Percentiles rank a stretch among this genome's conserved stretches.
phyloP scores from a whole-genome alignment of 2,797 vertebrate species.

The Kryptolebias ocellatus region DNA sequence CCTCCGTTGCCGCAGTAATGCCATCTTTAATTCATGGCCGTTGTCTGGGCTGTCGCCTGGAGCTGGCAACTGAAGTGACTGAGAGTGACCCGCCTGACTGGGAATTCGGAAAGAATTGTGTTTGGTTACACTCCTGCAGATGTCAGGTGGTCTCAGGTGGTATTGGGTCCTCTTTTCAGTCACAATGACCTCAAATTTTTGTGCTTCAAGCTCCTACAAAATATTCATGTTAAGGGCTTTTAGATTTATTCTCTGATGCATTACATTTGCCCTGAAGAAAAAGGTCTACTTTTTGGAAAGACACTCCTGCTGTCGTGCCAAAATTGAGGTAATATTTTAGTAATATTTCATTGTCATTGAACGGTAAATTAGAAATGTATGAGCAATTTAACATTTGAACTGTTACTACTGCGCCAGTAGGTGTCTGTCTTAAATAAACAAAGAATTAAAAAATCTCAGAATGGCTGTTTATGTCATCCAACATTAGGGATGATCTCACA shows the following conservation, averaged over 20 bases:
- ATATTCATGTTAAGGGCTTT: slow-evolving; percentile 41
- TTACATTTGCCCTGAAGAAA: not conserved
- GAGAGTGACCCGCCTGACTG: slow-evolving; percentile 59
- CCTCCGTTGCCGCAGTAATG: slow-evolving; percentile 53
- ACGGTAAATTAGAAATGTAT: not conserved
- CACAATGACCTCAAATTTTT: slow-evolving; percentile 33
- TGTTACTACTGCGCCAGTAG: too few species aligned
- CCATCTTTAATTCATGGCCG: slow-evolving; percentile 79
- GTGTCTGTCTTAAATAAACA: not conserved
- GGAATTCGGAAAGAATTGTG: slow-evolving; percentile 56
- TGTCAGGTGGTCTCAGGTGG: slow-evolving; percentile 50
- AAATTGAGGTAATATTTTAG: not conserved
- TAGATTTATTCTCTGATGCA: slow-evolving; percentile 20
- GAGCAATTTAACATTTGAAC: too few species aligned
- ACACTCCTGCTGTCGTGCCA: not conserved
- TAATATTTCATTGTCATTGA: not conserved
- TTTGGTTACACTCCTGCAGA: slow-evolving; percentile 43
- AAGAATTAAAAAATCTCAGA: too few species aligned
- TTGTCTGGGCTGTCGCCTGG: slow-evolving; percentile 62
- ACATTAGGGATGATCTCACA: too few species aligned
- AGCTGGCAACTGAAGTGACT: slow-evolving; percentile 65
- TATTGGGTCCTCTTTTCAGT: slow-evolving; percentile 41
- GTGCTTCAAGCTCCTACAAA: slow-evolving; percentile 21
- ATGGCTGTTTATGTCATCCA: too few species aligned
- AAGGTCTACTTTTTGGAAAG: slow-evolving; percentile 10